Conservation (phyloP, 2,113 vertebrate genomes). For the Balaenoptera acutorostrata region DNA sequence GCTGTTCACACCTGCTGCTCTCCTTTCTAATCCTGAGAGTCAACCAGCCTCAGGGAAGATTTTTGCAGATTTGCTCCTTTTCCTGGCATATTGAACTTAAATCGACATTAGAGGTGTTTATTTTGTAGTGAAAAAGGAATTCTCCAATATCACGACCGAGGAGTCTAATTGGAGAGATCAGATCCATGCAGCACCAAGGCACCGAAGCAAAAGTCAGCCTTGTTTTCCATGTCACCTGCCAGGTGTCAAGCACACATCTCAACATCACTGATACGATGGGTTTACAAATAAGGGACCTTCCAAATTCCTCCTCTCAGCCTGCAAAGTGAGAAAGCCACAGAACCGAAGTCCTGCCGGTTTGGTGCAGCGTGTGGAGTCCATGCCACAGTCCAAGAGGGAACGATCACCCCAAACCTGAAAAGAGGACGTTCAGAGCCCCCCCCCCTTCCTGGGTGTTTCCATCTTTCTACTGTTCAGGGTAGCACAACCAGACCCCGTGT, state of each 20-base stretch:
- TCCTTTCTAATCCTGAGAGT: not conserved
- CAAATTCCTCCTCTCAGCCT: not conserved
- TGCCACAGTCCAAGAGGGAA: not conserved
- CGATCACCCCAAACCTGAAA: not conserved
- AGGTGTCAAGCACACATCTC: not conserved
- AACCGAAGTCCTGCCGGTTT: not conserved
- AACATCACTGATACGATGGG: not conserved
- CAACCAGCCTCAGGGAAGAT: not conserved
- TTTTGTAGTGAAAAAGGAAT: not conserved
- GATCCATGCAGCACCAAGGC: not conserved
- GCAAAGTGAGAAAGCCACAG: not conserved
- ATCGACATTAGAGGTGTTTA: not conserved
- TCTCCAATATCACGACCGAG: not conserved
- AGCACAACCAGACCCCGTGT: not conserved
- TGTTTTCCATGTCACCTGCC: rapidly evolving
- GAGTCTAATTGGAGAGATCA: not conserved
- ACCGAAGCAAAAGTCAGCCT: not conserved
- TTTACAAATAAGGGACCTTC: not conserved
- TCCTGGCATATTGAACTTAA: not conserved
- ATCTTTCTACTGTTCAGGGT: rapidly evolving
- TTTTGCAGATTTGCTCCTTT: not conserved
- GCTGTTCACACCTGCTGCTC: not conserved
- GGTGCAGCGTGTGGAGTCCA: rapidly evolving
- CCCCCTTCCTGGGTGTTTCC: not conserved
- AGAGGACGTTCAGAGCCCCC: not conserved